Evolutionary conservation across 1,140 invertebrate genomes (phyloP).

Genomic region (Caenorhabditis remanei): DNA sequence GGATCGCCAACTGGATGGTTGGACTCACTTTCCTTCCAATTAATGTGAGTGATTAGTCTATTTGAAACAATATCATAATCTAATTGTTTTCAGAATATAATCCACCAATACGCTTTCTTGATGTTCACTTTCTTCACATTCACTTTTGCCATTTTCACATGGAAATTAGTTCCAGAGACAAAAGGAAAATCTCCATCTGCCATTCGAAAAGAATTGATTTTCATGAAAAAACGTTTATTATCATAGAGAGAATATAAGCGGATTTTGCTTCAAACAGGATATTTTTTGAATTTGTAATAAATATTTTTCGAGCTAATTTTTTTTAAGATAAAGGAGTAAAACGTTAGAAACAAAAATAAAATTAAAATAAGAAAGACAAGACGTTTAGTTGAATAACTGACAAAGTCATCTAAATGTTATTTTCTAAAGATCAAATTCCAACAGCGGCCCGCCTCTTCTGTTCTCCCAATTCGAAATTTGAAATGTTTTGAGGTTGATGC

Average conservation of each 20-base stretch:
- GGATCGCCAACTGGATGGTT: conserved; percentile 40
- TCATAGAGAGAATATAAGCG: neutral
- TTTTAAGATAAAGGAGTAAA: no score
- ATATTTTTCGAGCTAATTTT: no score
- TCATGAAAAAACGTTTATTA: conserved; percentile 18
- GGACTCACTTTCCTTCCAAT: conserved; percentile 30
- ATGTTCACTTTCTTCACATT: conserved; percentile 47
- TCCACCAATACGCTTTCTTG: conserved; percentile 43
- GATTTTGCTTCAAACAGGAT: neutral
- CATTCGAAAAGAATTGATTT: conserved; percentile 25
- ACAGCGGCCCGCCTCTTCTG: no score
- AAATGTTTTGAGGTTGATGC: no score
- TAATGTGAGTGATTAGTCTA: neutral
- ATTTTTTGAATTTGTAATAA: neutral
- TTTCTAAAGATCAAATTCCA: no score
- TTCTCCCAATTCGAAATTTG: no score
- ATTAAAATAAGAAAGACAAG: no score
- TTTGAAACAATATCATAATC: neutral
- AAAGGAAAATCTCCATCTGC: conserved; percentile 27
- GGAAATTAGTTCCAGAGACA: conserved; percentile 43
- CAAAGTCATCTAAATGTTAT: no score
- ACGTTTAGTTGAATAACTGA: no score
- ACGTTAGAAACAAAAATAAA: no score
- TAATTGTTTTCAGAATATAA: conserved; percentile 26
- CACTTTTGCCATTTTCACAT: conserved; percentile 40